Evolutionary conservation across 2,888 invertebrate genomes (phyloP), one percentile per base, ranked within the genome.

Genomic region (Gymnosoma rotundatum): DNA sequence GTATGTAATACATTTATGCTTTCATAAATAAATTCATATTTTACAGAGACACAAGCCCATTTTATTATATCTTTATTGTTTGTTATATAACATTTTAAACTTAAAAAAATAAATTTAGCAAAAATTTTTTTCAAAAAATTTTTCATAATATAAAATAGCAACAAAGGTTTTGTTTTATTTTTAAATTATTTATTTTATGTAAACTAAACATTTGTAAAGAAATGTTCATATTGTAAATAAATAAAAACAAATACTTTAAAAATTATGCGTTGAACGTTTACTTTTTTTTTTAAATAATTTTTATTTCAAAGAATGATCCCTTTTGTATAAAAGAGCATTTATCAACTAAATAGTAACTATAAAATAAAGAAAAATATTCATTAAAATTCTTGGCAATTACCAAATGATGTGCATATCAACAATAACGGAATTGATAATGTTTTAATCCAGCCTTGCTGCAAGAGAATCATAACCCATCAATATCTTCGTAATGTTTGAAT

Each of bases 241-340:
- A 78, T 58, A 76, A 81, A 80, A 74, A 73, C 72, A 78, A 78
- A 78, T 78, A 78, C 67, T 76, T 73, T 83, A 60, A 25, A 76
- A 75, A 72, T 78, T 83, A 83, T 83, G 80, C 83, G 83, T 80
- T 76, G 60, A 83, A 78, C 56, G 64, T 83, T 72, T n/a, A 9
- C 36, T 74, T 83, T 58, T 32, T 58, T 32, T 63, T 58, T 36
- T 73, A 52, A 72, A 52, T 21, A 67, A 52, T 66, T 74, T 72
- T 69, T 73, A 21, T 36, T 66, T 78, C 61, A 42, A 70, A 50
- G 18, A 63, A 50, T 50, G 32, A 69, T 56, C 7, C 56, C 18
- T 61, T 25, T 80, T 74, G 60, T 60, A 67, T 73, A 66, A 73
- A 66, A 60, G 64, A 16, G 52, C 38, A 64, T 50, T 50, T 32